Evolutionary conservation across 2,888 invertebrate genomes (phyloP).

Genomic region (Seira sanloemensis): DNA sequence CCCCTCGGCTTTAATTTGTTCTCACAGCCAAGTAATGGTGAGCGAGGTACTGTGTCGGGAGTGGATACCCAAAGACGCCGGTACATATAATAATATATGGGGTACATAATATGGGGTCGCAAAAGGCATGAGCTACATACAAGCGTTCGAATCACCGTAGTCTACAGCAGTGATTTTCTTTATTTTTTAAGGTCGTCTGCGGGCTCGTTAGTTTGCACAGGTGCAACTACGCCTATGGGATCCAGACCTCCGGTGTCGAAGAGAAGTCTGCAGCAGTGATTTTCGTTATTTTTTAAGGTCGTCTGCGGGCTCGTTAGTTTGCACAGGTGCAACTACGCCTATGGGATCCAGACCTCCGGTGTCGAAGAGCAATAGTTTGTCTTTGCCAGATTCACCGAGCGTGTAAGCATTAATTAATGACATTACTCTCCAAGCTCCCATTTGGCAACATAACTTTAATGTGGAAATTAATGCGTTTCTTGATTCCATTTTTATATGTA

Average conservation of each 20-base stretch:
- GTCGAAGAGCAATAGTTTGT: slow-evolving; percentile 92
- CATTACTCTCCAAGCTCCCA: slow-evolving; percentile 8
- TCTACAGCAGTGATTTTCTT: no score
- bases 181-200: slow-evolving; percentile 62
- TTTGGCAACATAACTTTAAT: neutral
- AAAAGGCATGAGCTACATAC: no score
- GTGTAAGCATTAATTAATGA: slow-evolving; percentile 70
- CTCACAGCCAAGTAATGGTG: slow-evolving; percentile 81
- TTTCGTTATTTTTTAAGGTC: no score
- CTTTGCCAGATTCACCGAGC: slow-evolving; percentile 84
- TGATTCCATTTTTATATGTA: slow-evolving; percentile 46
- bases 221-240: slow-evolving; percentile 46
- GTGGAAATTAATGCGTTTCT: neutral
- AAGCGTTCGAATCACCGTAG: no score
- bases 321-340: slow-evolving; percentile 46
- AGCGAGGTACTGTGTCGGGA: slow-evolving; percentile 75
- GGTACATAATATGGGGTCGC: no score
- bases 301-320: slow-evolving; percentile 59
- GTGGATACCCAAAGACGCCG: slow-evolving; percentile 74
- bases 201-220: slow-evolving; percentile 52
- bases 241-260: slow-evolving; percentile 79
- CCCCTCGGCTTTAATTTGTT: slow-evolving; percentile 84
- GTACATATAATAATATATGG: no score
- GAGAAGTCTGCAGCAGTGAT: no score
- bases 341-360: slow-evolving; percentile 67